These are phyloP conservation scores for Oscheius myriophilus DNA, from an alignment of 2,888 invertebrate species.

Conservation along the genomic window DNA sequence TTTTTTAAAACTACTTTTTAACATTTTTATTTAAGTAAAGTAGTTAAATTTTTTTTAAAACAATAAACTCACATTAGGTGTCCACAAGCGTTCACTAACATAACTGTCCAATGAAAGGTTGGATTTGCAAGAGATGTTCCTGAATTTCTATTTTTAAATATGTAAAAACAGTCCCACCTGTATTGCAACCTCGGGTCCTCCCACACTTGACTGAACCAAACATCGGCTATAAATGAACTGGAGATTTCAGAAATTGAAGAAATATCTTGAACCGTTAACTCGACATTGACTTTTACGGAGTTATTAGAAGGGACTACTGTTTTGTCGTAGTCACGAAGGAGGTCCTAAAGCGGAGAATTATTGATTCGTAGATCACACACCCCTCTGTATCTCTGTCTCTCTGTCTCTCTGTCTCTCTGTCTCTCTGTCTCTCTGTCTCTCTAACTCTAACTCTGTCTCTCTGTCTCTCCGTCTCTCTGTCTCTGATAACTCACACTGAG, in stretches of 20 bases:
- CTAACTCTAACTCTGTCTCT: slow-evolving; percentile 32
- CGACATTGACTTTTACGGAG: slow-evolving; percentile 64
- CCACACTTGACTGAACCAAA: slow-evolving; percentile 70
- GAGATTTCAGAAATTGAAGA: slow-evolving; percentile 69
- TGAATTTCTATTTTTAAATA: slow-evolving; percentile 27
- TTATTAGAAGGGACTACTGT: slow-evolving; percentile 69
- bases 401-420: too few relatives aligned
- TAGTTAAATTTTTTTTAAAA: not conserved
- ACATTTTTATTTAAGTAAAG: too few relatives aligned
- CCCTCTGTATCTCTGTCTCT: too few relatives aligned
- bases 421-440: too few relatives aligned
- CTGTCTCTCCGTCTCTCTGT: too few relatives aligned
- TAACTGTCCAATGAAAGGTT: slow-evolving; percentile 68
- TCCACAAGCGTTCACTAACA: slow-evolving; percentile 68
- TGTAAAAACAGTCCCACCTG: slow-evolving; percentile 33
- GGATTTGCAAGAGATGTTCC: slow-evolving; percentile 66
- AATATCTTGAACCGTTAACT: slow-evolving; percentile 69
- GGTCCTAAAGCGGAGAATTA: slow-evolving; percentile 38
- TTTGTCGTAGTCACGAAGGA: slow-evolving; percentile 65
- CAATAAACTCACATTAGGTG: slow-evolving; percentile 60
- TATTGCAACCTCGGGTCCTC: slow-evolving; percentile 65
- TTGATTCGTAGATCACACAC: too few relatives aligned
- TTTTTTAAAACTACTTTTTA: too few relatives aligned
- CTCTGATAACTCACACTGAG: slow-evolving; percentile 41
- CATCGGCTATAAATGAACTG: slow-evolving; percentile 67